Conservation (phyloP, 2,888 invertebrate genomes). For the Heterodera filipjevi region DNA sequence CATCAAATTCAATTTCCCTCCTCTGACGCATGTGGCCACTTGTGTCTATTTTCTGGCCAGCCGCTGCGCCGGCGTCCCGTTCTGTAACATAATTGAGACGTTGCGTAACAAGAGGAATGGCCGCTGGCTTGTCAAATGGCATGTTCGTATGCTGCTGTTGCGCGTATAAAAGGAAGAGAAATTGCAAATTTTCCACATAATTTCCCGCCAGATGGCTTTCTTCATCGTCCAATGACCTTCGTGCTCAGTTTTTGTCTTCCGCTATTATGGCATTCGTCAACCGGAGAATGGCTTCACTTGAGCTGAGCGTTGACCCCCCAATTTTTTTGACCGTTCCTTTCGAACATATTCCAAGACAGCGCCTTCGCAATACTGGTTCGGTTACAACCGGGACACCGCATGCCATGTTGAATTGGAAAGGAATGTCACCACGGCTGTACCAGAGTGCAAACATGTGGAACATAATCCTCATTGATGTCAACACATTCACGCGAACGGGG, state of each 20-base stretch:
- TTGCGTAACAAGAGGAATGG: neutral
- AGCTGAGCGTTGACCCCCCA: neutral
- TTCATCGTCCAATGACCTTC: too few species aligned
- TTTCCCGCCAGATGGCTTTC: too few species aligned
- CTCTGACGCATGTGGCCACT: slow-evolving; percentile 21
- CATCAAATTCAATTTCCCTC: neutral
- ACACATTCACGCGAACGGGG: neutral
- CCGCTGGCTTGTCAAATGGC: neutral
- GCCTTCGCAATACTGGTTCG: neutral
- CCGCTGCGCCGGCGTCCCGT: neutral
- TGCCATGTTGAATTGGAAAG: neutral
- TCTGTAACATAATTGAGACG: neutral
- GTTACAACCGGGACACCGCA: neutral
- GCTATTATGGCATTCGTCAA: neutral
- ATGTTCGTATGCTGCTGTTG: neutral
- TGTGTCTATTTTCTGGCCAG: slow-evolving; percentile 13
- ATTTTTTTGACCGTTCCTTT: neutral
- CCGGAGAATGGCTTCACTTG: neutral
- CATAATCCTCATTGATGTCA: neutral
- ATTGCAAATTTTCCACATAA: neutral
- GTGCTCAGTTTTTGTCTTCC: neutral
- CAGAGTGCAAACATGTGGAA: neutral
- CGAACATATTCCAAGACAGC: neutral
- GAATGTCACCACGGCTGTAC: neutral
- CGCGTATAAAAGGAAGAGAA: neutral